A percentile compares a stretch with the other conserved stretches of the same genome.
Conservation (phyloP, 2,888 invertebrate species). For the Doris montereyensis region DNA sequence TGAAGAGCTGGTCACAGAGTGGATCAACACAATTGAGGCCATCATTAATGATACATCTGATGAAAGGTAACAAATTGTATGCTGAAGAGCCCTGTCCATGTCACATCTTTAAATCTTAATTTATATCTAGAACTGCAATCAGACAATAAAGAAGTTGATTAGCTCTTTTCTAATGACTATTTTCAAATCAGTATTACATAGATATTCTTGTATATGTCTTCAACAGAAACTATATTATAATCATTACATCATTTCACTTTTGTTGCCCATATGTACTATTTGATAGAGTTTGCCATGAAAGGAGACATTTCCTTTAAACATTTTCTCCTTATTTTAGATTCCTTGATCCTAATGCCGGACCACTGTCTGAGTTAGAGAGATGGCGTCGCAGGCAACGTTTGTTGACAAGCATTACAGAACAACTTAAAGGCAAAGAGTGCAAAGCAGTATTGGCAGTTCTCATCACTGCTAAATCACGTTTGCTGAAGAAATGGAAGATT, state of each 20-base stretch:
- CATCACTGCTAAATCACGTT: constrained; percentile 71
- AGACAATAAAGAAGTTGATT: no score
- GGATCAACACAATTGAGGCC: constrained; percentile 71
- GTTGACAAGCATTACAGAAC: constrained; percentile 71
- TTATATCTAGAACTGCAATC: no score
- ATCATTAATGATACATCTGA: constrained; percentile 69
- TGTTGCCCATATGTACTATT: no score
- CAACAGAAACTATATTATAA: no score
- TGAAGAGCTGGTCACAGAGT: constrained; percentile 70
- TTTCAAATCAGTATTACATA: no score
- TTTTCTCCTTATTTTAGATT: constrained; percentile 61
- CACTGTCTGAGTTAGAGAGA: constrained; percentile 70
- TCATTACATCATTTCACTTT: no score
- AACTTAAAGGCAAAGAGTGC: constrained; percentile 72
- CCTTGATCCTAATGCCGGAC: constrained; percentile 70
- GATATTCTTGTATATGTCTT: no score
- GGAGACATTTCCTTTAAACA: no score
- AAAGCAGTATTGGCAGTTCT: constrained; percentile 72
- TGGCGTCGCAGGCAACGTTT: constrained; percentile 71
- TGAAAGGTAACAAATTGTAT: constrained; percentile 66
- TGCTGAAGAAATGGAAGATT: constrained; percentile 72
- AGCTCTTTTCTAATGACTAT: no score
- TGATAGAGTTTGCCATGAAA: no score
- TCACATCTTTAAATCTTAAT: no score
- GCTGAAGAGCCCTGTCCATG: no score